phyloP scores from a whole-genome alignment of 2,113 vertebrate species.

The Genyomyrus donnyi region DNA sequence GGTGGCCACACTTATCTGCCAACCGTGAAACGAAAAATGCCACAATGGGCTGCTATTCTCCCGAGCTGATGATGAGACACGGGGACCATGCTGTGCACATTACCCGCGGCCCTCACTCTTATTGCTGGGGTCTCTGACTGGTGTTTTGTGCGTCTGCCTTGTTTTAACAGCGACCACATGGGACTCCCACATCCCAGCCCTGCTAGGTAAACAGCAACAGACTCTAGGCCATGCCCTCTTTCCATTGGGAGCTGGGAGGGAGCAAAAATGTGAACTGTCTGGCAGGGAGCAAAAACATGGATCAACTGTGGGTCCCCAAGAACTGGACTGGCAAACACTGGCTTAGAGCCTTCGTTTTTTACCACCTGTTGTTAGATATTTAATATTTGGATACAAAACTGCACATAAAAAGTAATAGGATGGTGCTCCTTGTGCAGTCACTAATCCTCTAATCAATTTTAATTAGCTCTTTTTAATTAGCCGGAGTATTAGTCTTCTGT shows the following conservation, averaged over 20 bases:
- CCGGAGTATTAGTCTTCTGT: background rate
- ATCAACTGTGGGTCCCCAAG: background rate
- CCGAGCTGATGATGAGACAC: background rate
- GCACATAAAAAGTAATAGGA: background rate
- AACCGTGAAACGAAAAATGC: background rate
- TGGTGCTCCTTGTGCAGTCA: background rate
- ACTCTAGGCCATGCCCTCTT: background rate
- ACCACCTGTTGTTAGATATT: background rate
- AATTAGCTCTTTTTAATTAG: constrained; percentile 8
- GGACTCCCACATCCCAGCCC: background rate
- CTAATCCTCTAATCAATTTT: constrained; percentile 11
- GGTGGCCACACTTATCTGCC: background rate
- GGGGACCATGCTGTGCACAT: background rate
- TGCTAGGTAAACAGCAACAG: background rate
- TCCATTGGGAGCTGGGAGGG: background rate
- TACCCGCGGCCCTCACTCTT: background rate
- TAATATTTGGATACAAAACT: background rate
- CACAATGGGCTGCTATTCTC: background rate
- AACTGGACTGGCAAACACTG: background rate
- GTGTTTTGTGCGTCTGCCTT: background rate
- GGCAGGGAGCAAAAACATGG: too few relatives aligned
- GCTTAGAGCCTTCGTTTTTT: background rate
- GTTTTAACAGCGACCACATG: background rate
- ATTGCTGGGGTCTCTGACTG: background rate
- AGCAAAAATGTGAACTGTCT: too few relatives aligned